Base-by-base conservation (phyloP, 2,888 invertebrate genomes). In the Zygaena filipendulae region DNA sequence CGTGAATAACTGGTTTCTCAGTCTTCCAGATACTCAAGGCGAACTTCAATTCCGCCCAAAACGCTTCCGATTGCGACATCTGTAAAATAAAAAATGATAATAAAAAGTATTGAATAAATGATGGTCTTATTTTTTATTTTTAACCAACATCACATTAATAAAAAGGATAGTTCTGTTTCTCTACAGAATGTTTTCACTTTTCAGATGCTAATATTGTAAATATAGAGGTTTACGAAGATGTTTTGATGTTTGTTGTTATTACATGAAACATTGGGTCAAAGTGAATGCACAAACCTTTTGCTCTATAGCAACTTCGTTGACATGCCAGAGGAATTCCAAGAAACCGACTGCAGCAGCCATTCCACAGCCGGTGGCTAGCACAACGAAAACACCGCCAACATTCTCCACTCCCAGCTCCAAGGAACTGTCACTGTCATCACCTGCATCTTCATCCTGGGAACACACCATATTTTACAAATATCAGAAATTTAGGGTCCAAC, bases 371-470 rank as follows among this genome's bases (percentile, higher is more conserved):
- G 84, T 80, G 1, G 88, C 85, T 18, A 96, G 71, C 1, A 95
- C 93, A 4, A 95, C 86, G 61, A 95, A 96, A 11, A 95, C 92
- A 28, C 96, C 95, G 23, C 95, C 95, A 0, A 96, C 94, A 63
- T 97, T 95, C 32, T 87, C 86, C 38, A 96, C 82, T 3, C 90
- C 90, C 25, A 95, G 68, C 47, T 87, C 87, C 0, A 80, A 83
- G 2, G 72, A 66, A 27, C 61, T 66, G 2, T 66, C 64, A 0
- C 70, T 59, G 10, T 66, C 61, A 13, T 66, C 66, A 1, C 59
- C 62, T 1, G 51, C 49, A 49, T 68, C 67, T 44, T 67, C 52
- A 4, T 45, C 32, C 77, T 75, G 7, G n/a, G n/a, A n/a, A n/a
- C n/a, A n/a, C n/a, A n/a, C n/a, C n/a, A n/a, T n/a, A n/a, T 16